Evolutionary conservation across 2,888 invertebrate species (phyloP).

Genomic region (Liodrosophila aerea): DNA sequence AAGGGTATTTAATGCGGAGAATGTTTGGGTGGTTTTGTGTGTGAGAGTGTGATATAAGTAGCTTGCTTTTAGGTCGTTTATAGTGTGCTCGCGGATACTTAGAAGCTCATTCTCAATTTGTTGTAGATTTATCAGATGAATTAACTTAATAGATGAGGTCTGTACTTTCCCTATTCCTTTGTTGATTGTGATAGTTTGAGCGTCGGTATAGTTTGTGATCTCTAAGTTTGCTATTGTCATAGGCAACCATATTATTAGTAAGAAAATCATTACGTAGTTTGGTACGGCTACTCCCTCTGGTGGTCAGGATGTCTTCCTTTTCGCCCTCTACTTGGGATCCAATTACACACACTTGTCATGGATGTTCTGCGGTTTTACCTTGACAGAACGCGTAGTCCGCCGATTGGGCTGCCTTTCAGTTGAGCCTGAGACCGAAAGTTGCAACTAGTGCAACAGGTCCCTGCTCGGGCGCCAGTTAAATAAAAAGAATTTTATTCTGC

Average conservation of each 20-base stretch:
- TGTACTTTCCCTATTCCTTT: conserved; percentile 4
- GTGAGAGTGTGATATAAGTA: conserved; percentile 1
- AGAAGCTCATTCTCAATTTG: not conserved
- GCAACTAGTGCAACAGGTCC: too few relatives aligned
- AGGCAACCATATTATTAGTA: not conserved
- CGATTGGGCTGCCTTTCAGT: not conserved
- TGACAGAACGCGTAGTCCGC: not conserved
- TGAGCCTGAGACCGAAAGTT: not conserved
- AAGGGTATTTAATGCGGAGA: not conserved
- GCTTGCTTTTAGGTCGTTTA: not conserved
- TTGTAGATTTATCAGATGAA: not conserved
- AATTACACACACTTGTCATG: not conserved
- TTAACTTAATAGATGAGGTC: conserved; percentile 2
- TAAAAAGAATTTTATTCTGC: too few relatives aligned
- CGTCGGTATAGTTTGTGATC: not conserved
- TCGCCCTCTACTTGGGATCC: not conserved
- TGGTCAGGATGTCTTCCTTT: not conserved
- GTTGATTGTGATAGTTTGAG: conserved; percentile 2
- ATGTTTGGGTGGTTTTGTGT: conserved; percentile 1
- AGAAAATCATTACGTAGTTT: not conserved
- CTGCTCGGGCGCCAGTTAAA: too few relatives aligned
- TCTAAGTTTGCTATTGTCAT: not conserved
- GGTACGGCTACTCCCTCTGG: not conserved
- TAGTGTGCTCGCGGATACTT: conserved; percentile 3
- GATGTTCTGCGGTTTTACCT: not conserved